Evolutionary conservation across 2,113 vertebrate species (phyloP), one percentile per base, ranked within the genome.

Genomic region (Abramis brama): DNA sequence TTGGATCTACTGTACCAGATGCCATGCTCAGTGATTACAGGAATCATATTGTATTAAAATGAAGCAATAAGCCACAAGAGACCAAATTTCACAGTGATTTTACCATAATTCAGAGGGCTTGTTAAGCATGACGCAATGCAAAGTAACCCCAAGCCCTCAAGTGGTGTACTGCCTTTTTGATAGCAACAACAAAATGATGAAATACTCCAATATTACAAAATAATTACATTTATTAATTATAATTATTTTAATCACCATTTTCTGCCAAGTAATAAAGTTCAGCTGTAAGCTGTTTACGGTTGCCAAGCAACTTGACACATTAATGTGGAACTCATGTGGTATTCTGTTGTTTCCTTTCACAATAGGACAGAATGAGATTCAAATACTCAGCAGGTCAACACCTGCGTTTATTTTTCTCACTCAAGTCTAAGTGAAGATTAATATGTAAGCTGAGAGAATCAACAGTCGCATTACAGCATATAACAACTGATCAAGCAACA

Each of bases 391-490:
- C 62, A 68, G 17, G 43, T 23, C 79, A 82, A 47, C 62, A 50
- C 62, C 62, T 82, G 62, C 1, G 12, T 1, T 25, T 3, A 79
- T 47, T 45, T 66, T 47, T 64, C 79, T 45, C 27, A 5, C 79
- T 66, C 43, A 50, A 68, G 39, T 79, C 78, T 59, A n/a, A 39
- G 57, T 79, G 57, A 60, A 62, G 77, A 81, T 81, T 81, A 66
- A 47, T 45, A 52, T 85, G 83, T 85, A 57, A 77, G 27, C 73
- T 62, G 73, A 85, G 57, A 47, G 71, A 73, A 59, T 76, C 55
- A 76, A 64, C 60, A 76, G 39, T 47, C 27, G 8, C 15, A 10
- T 81, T n/a, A 60, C 9, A 15, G 4, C 25, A 5, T 75, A 17
- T 3, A 45, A 81, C 79, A 47, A 27, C 59, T 27, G 15, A 81